Percentiles rank a stretch among this genome's conserved stretches.
Evolutionary conservation across 2,888 invertebrate species (phyloP).

Genomic region (Helleia helle): DNA sequence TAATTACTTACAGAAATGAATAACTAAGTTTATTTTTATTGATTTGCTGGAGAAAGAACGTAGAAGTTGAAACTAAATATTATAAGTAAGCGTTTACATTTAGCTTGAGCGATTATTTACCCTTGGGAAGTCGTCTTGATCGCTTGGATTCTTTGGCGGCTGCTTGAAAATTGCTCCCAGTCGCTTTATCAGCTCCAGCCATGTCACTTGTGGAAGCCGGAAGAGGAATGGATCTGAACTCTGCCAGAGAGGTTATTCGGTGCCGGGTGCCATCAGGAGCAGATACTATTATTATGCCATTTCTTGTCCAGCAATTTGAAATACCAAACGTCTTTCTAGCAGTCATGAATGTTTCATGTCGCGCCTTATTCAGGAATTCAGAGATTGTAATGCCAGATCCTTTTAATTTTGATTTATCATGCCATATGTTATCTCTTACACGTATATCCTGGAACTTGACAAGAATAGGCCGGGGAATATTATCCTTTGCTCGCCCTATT

Average conservation of each 20-base stretch:
- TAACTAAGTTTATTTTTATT: no score
- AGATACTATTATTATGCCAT: neutral
- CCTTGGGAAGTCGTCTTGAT: neutral
- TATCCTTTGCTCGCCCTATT: no score
- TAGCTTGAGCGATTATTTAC: neutral
- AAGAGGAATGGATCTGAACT: neutral
- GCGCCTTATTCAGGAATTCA: no score
- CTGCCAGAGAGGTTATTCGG: neutral
- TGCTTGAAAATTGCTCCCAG: neutral
- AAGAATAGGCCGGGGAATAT: no score
- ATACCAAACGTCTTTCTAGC: no score
- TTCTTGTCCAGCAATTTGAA: no score
- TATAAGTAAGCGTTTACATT: no score
- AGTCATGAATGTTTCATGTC: no score
- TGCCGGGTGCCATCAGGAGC: neutral
- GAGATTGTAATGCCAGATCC: neutral
- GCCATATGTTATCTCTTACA: neutral
- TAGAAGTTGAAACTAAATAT: no score
- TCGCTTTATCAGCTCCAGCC: neutral
- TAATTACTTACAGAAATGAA: no score
- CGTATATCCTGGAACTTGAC: neutral
- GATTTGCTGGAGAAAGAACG: no score
- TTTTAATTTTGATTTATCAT: conserved; percentile 3
- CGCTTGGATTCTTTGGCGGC: neutral
- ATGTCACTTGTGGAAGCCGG: no score